phyloP scores from a whole-genome alignment of 2,113 vertebrate genomes.

The Lipophrys pholis region DNA sequence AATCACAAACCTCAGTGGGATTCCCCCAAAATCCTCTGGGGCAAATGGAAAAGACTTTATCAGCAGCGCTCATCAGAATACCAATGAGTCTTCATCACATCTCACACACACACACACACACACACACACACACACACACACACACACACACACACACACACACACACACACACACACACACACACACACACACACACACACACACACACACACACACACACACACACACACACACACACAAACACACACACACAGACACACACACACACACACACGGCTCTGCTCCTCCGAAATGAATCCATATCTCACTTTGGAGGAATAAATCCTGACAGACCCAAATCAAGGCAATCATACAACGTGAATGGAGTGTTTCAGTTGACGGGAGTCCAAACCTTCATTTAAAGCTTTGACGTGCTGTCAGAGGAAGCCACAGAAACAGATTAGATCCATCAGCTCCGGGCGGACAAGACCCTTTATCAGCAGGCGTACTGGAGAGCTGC shows the following conservation, averaged over 20 bases:
- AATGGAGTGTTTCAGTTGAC: slow-evolving; percentile 36
- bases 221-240: slow-evolving; percentile 5
- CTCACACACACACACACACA: slow-evolving; percentile 7
- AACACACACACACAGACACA: neutral
- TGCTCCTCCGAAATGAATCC: slow-evolving; percentile 34
- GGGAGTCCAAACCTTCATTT: slow-evolving; percentile 35
- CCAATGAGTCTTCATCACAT: slow-evolving; percentile 59
- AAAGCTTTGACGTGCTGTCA: slow-evolving; percentile 32
- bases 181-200: slow-evolving; percentile 6
- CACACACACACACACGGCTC: slow-evolving; percentile 9
- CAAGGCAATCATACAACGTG: slow-evolving; percentile 30
- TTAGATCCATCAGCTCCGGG: slow-evolving; percentile 55
- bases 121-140: neutral
- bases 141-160: slow-evolving; percentile 3
- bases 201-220: neutral
- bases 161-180: neutral
- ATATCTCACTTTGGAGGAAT: slow-evolving; percentile 34
- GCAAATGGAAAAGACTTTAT: slow-evolving; percentile 51
- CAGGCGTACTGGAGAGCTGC: slow-evolving; percentile 25
- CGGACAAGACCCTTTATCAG: slow-evolving; percentile 55
- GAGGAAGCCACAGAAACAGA: slow-evolving; percentile 21
- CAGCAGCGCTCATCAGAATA: slow-evolving; percentile 63
- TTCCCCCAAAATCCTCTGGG: slow-evolving; percentile 45
- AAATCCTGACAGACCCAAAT: slow-evolving; percentile 49
- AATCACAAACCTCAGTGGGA: slow-evolving; percentile 62